Conservation (phyloP, 30 jellyfish, hydroid and myxozoan genomes). For the Catostylus mosaicus region DNA sequence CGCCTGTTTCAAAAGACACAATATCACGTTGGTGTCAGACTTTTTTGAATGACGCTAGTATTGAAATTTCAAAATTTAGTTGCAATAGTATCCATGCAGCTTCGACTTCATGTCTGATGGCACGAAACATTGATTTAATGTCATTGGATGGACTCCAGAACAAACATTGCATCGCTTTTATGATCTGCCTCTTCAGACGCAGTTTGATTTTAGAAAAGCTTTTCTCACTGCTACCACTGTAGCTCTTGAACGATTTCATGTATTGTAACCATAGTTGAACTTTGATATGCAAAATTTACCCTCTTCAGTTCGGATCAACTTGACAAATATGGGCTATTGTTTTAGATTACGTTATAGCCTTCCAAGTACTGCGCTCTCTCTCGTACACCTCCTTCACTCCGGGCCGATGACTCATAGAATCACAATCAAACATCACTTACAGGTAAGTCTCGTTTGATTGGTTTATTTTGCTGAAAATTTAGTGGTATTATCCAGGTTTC, state of each 20-base stretch:
- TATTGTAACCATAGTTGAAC: no score
- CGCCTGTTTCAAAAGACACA: conserved; percentile 7
- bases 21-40: conserved; percentile 20
- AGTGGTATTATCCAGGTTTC: no score
- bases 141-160: conserved; percentile 7
- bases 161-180: neutral
- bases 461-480: no score
- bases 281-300: neutral
- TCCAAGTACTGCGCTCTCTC: conserved; percentile 7
- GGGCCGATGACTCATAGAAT: conserved; percentile 51
- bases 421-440: conserved; percentile 30
- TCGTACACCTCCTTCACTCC: conserved; percentile 51
- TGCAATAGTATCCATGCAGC: conserved; percentile 23
- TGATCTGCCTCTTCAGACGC: neutral
- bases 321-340: neutral
- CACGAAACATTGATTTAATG: neutral
- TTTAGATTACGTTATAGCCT: neutral
- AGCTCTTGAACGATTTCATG: no score
- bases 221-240: neutral
- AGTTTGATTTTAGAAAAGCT: conserved; percentile 1
- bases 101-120: neutral
- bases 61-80: neutral
- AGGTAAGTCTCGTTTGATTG: neutral
- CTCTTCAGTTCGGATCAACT: neutral
- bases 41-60: neutral